These are phyloP conservation scores for Hypselothyrea guttata DNA, from an alignment of 2,888 invertebrate genomes.

Conservation along the genomic window DNA sequence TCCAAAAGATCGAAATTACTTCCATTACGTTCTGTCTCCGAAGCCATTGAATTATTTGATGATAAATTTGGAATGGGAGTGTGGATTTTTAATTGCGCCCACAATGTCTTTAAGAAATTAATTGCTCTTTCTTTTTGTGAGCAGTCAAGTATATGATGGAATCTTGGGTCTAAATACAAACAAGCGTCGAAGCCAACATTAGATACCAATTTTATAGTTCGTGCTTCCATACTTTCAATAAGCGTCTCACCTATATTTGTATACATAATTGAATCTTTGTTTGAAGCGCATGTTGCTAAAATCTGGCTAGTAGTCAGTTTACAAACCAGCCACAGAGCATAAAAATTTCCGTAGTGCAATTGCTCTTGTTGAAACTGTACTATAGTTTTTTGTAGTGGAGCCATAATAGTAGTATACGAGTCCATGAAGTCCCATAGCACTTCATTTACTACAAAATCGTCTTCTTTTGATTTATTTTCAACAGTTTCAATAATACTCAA, in stretches of 20 bases:
- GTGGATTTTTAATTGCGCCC: not conserved
- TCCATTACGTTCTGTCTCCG: slow-evolving; percentile 1
- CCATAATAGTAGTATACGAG: not conserved
- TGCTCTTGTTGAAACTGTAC: slow-evolving; percentile 4
- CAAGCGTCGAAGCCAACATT: not conserved
- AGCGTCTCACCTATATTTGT: not conserved
- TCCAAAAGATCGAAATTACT: slow-evolving; percentile 7
- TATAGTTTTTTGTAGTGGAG: slow-evolving; percentile 1
- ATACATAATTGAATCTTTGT: not conserved
- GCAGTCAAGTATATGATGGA: not conserved
- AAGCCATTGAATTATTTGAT: not conserved
- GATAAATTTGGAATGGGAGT: not conserved
- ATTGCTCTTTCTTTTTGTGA: not conserved
- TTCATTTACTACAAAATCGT: not conserved
- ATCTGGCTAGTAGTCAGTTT: slow-evolving; percentile 13
- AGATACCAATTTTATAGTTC: not conserved
- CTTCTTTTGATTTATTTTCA: not conserved
- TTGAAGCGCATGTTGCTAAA: not conserved
- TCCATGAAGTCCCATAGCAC: slow-evolving; percentile 1
- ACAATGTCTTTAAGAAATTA: not conserved
- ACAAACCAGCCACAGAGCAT: slow-evolving; percentile 13
- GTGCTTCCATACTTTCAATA: not conserved
- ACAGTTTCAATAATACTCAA: slow-evolving; percentile 1
- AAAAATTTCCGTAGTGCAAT: slow-evolving; percentile 18
- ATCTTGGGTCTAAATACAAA: slow-evolving; percentile 2